These are phyloP conservation scores for Corythornis leucogaster DNA, from an alignment of 2,797 vertebrate genomes.

Conservation along the genomic window DNA sequence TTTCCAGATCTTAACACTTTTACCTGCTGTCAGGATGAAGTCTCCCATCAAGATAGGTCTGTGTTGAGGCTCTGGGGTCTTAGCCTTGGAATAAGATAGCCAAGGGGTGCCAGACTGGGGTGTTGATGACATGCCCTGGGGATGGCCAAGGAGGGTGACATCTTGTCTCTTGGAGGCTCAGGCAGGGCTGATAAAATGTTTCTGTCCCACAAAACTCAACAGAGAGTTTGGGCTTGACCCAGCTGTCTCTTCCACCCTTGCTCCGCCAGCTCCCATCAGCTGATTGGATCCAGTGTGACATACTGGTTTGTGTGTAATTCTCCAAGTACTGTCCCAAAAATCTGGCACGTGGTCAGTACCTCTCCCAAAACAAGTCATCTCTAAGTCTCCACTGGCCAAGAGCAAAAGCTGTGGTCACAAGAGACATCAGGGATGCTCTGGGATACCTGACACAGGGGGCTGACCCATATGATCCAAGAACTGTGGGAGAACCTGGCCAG, in stretches of 20 bases:
- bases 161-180: not conserved
- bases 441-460: not conserved
- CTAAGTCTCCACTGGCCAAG: not conserved
- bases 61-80: not conserved
- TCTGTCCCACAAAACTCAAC: not conserved
- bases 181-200: not conserved
- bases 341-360: not conserved
- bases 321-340: not conserved
- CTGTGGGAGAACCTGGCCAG: not conserved
- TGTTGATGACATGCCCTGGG: not conserved
- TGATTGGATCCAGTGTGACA: rapidly evolving
- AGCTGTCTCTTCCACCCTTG: not conserved
- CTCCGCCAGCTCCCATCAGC: not conserved
- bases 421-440: not conserved
- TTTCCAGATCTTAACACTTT: not conserved
- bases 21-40: not conserved
- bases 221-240: not conserved
- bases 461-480: not conserved
- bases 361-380: not conserved
- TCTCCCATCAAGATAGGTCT: not conserved
- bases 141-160: not conserved
- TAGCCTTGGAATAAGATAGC: not conserved
- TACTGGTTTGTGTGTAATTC: rapidly evolving
- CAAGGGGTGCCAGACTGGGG: not conserved
- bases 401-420: not conserved